phyloP scores from a whole-genome alignment of 1,140 invertebrate species.

The Chelonus insularis region DNA sequence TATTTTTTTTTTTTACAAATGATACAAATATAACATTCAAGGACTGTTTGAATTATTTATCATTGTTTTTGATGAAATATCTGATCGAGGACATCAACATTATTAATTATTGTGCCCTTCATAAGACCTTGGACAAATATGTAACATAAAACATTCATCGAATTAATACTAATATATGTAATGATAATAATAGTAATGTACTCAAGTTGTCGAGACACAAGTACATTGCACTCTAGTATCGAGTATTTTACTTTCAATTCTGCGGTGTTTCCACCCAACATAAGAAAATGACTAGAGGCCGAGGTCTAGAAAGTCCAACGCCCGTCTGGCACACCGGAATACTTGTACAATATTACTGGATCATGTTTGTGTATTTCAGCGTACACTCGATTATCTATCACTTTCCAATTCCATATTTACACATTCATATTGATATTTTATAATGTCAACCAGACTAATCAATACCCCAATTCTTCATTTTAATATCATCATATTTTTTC shows the following conservation, averaged over 20 bases:
- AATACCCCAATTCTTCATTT: too few relatives aligned
- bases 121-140: not conserved
- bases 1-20: too few relatives aligned
- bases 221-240: conserved; percentile 8
- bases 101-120: not conserved
- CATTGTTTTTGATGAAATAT: not conserved
- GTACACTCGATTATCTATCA: too few relatives aligned
- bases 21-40: too few relatives aligned
- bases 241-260: conserved; percentile 15
- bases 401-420: too few relatives aligned
- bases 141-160: not conserved
- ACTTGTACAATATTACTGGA: not conserved
- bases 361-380: too few relatives aligned
- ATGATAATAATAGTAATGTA: too few relatives aligned
- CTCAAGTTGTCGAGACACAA: too few relatives aligned
- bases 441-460: too few relatives aligned
- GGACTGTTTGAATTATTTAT: not conserved
- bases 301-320: conserved; percentile 8
- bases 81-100: not conserved
- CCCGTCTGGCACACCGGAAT: not conserved
- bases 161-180: not conserved
- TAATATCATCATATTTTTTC: too few relatives aligned
- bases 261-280: conserved; percentile 2
- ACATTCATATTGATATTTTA: too few relatives aligned
- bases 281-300: conserved; percentile 3